These are phyloP conservation scores for Acanthacorydalis orientalis DNA, from an alignment of 2,888 invertebrate genomes.

Conservation along the genomic window DNA sequence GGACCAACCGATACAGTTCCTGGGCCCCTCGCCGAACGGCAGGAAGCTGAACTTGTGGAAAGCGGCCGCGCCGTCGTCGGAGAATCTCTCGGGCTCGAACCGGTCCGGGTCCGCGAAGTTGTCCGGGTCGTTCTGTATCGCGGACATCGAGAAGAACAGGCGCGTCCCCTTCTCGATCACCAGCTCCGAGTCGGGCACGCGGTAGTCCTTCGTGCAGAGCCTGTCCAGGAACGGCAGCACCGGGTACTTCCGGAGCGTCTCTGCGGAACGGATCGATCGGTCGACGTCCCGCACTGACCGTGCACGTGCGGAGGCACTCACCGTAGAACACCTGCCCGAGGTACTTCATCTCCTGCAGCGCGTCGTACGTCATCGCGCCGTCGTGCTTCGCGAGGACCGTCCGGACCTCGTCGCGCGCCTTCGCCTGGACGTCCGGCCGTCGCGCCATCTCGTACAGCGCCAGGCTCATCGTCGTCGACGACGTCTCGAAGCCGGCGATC, in stretches of 20 bases:
- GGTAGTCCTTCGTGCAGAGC: constrained; percentile 18
- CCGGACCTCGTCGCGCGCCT: constrained; percentile 26
- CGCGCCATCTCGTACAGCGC: constrained; percentile 27
- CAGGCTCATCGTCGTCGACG: constrained; percentile 28
- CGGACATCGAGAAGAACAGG: constrained; percentile 22
- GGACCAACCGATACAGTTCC: constrained; percentile 20
- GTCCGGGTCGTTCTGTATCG: constrained; percentile 16
- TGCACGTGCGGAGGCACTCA: constrained; percentile 11
- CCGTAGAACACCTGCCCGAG: constrained; percentile 31
- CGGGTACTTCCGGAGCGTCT: constrained; percentile 26
- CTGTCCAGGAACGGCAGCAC: constrained; percentile 20
- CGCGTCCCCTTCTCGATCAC: constrained; percentile 23
- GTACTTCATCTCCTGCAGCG: constrained; percentile 30
- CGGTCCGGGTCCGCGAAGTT: constrained; percentile 15
- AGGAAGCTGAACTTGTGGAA: constrained; percentile 13
- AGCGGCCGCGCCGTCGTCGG: constrained; percentile 12
- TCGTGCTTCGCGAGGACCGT: constrained; percentile 17
- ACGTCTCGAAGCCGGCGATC: constrained; percentile 34
- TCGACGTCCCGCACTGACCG: neutral
- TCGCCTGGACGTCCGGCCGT: constrained; percentile 27
- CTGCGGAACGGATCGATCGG: constrained; percentile 15
- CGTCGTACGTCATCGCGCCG: constrained; percentile 27
- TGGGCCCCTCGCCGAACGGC: constrained; percentile 23
- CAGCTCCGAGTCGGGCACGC: constrained; percentile 21
- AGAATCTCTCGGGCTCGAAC: constrained; percentile 16